Percentiles rank a stretch among this genome's conserved stretches.
phyloP scores from a whole-genome alignment of 1,140 invertebrate species.

The Copidosoma floridanum region DNA sequence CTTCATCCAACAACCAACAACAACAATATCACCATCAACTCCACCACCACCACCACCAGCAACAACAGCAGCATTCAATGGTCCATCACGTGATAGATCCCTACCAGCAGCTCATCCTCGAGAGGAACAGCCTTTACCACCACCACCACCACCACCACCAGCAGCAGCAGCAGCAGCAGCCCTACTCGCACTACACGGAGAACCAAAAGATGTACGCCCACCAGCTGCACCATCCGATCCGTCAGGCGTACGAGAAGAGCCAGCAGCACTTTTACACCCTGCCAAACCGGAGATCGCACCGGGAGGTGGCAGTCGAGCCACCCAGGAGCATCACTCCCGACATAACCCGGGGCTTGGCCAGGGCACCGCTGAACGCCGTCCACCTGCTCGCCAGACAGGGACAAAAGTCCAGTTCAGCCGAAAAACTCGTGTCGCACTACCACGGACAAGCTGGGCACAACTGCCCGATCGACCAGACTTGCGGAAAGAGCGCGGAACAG shows the following conservation, averaged over 20 bases:
- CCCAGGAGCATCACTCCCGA: constrained; percentile 61
- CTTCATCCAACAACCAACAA: constrained; percentile 8
- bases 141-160: not conserved
- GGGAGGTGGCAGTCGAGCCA: constrained; percentile 41
- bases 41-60: constrained; percentile 17
- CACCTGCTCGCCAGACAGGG: constrained; percentile 44
- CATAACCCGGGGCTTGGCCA: constrained; percentile 56
- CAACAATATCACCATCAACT: constrained; percentile 29
- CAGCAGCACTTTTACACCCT: constrained; percentile 46
- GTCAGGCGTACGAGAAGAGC: constrained; percentile 2
- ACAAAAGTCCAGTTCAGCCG: constrained; percentile 33
- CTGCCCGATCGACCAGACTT: constrained; percentile 25
- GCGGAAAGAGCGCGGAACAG: constrained; percentile 30
- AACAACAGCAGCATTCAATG: constrained; percentile 7
- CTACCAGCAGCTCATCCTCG: constrained; percentile 7
- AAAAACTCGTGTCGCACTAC: constrained; percentile 20
- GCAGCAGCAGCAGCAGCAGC: constrained; percentile 1
- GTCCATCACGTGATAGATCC: not conserved
- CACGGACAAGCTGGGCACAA: constrained; percentile 27
- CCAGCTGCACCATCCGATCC: constrained; percentile 30
- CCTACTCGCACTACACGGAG: constrained; percentile 23
- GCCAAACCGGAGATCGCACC: constrained; percentile 45
- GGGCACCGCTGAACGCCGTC: constrained; percentile 41
- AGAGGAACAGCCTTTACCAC: not conserved
- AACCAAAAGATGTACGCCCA: constrained; percentile 32